Base-by-base conservation (phyloP, 2,113 vertebrate genomes). In the Cricetomys ansorgei region DNA sequence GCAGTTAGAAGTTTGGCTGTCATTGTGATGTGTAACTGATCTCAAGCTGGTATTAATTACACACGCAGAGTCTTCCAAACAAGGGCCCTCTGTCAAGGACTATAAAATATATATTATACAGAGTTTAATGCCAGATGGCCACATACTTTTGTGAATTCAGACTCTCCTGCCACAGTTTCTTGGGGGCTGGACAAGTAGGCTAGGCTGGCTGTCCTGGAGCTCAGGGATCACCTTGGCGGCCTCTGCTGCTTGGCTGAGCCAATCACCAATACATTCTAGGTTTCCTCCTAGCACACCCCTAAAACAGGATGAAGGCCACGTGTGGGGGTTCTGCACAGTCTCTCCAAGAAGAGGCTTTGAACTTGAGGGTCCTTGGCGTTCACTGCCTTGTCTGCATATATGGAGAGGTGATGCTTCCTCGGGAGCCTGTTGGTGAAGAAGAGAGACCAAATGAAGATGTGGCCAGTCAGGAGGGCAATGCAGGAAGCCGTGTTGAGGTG, bases 1-100 rank as follows among this genome's bases (percentile, higher is more conserved):
- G 37, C 50, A 62, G 83, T 86, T 70, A 57, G 81, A 50, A 53
- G 92, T 84, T 94, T 70, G 62, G 40, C 88, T 91, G 84, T 69
- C 69, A 70, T 23, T 76, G 53, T 34, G 70, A 65, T 50, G 8
- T 53, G 13, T 11, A 57, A 80, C 43, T 88, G 72, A 59, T 91
- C 87, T 67, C 89, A 92, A 86, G 93, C 89, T 94, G 86, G 80
- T 92, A 69, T 34, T 89, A 55, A 89, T 96, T 83, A 93, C 88
- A 65, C 55, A 69, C 31, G 93, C 83, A 67, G 57, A 77, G 77
- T 55, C 94, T 72, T 29, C 19, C 6, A 73, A 81, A 75, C 81
- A 76, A 76, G 62, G 88, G 77, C 50, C 69, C 65, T 23, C 0
- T 85, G 81, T 77, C 27, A 23, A 31, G 95, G 57, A 53, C 69